phyloP scores from a whole-genome alignment of 2,113 vertebrate species.

The Urocolius indicus region DNA sequence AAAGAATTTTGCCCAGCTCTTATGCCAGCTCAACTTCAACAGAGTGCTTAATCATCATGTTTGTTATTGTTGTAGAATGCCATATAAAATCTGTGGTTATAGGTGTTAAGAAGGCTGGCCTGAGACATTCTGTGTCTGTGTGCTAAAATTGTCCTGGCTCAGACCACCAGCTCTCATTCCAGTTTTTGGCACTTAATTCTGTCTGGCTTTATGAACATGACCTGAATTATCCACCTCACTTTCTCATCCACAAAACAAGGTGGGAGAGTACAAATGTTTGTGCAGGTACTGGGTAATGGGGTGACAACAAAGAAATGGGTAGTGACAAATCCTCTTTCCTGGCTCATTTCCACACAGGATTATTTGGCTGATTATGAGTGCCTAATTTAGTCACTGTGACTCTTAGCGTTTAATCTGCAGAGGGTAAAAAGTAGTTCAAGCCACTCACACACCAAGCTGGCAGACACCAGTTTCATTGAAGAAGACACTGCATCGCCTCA shows the following conservation, averaged over 20 bases:
- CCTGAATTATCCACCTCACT: neutral
- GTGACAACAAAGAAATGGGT: neutral
- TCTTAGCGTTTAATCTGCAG: slow-evolving; percentile 23
- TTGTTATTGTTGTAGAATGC: slow-evolving; percentile 42
- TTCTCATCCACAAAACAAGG: neutral
- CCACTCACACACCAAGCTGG: neutral
- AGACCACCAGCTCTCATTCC: neutral
- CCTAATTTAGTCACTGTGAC: slow-evolving; percentile 27
- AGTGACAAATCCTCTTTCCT: slow-evolving; percentile 58
- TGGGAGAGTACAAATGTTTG: neutral
- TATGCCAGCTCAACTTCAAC: neutral
- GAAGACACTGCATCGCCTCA: neutral
- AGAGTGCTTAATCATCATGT: neutral
- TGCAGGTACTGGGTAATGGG: neutral
- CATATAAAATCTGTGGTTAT: neutral
- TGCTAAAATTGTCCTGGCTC: slow-evolving; percentile 44
- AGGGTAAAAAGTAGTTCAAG: slow-evolving; percentile 18
- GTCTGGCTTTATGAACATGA: slow-evolving; percentile 24
- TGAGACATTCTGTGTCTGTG: neutral
- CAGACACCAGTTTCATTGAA: neutral
- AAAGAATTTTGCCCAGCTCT: slow-evolving; percentile 2
- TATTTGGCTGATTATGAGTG: neutral
- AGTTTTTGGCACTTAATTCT: slow-evolving; percentile 35
- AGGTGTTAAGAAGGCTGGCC: neutral
- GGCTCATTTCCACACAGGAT: slow-evolving; percentile 46